These are phyloP conservation scores for Parochlus steinenii DNA, from an alignment of 2,888 invertebrate genomes.

Conservation along the genomic window DNA sequence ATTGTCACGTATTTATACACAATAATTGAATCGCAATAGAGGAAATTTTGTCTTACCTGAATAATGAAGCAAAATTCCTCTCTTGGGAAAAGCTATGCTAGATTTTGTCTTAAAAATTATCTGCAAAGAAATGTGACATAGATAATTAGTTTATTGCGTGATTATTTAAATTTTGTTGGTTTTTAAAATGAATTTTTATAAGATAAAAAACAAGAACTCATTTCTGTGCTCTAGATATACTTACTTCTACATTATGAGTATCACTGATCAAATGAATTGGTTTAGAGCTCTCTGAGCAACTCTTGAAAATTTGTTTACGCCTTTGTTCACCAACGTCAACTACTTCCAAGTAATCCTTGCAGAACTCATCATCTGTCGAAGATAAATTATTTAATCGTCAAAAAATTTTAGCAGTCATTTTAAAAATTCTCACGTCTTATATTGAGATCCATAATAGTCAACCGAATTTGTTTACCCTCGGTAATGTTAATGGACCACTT, in stretches of 20 bases:
- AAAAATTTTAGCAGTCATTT: conserved; percentile 1
- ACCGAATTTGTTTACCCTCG: conserved; percentile 42
- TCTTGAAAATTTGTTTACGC: conserved; percentile 4
- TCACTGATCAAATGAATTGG: conserved; percentile 5
- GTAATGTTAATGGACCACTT: conserved; percentile 46
- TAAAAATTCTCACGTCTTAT: conserved; percentile 41
- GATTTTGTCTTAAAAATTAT: conserved; percentile 33
- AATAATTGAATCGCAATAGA: background rate
- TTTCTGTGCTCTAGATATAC: background rate
- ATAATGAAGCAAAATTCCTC: conserved; percentile 48
- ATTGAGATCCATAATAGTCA: conserved; percentile 52
- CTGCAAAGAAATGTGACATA: conserved; percentile 21
- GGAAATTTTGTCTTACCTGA: conserved; percentile 32
- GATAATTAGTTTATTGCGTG: no score
- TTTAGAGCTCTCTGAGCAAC: conserved; percentile 7
- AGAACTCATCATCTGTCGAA: conserved; percentile 9
- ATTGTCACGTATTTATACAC: no score
- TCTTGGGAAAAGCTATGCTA: conserved; percentile 36
- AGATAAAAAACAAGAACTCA: conserved; percentile 5
- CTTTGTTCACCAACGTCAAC: conserved; percentile 2
- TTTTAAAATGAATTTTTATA: no score
- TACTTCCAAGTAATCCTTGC: conserved; percentile 9
- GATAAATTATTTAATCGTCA: conserved; percentile 1
- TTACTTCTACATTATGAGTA: background rate
- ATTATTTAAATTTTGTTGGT: no score